Evolutionary conservation across 2,113 vertebrate genomes (phyloP).

Genomic region (Myodes glareolus): DNA sequence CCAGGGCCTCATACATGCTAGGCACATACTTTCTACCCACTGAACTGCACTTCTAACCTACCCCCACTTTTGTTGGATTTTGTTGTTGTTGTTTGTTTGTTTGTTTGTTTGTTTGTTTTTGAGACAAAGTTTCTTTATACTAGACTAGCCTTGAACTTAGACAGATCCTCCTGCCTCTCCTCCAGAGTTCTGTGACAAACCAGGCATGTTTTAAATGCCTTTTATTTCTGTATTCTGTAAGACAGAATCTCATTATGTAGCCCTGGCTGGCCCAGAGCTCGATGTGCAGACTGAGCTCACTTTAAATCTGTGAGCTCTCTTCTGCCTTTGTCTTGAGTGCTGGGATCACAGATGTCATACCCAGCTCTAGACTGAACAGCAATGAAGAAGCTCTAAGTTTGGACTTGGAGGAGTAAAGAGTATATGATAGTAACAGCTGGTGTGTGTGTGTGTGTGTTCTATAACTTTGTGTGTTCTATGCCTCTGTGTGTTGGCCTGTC

Average conservation of each 20-base stretch:
- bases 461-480: background rate
- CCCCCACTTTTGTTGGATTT: background rate
- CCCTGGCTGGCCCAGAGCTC: background rate
- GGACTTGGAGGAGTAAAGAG: background rate
- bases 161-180: background rate
- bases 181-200: background rate
- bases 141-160: background rate
- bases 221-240: background rate
- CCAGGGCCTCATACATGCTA: background rate
- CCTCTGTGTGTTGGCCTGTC: background rate
- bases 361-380: background rate
- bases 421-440: background rate
- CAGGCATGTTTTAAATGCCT: background rate
- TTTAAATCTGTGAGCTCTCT: background rate
- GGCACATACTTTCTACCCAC: background rate
- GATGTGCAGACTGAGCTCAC: background rate
- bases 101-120: background rate
- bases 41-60: background rate
- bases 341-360: background rate
- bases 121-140: background rate
- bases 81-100: background rate
- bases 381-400: slow-evolving; percentile 12
- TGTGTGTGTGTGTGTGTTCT: background rate
- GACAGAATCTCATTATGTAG: background rate
- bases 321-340: background rate